Conservation (phyloP, 2,113 vertebrate genomes). For the Platichthys flesus region DNA sequence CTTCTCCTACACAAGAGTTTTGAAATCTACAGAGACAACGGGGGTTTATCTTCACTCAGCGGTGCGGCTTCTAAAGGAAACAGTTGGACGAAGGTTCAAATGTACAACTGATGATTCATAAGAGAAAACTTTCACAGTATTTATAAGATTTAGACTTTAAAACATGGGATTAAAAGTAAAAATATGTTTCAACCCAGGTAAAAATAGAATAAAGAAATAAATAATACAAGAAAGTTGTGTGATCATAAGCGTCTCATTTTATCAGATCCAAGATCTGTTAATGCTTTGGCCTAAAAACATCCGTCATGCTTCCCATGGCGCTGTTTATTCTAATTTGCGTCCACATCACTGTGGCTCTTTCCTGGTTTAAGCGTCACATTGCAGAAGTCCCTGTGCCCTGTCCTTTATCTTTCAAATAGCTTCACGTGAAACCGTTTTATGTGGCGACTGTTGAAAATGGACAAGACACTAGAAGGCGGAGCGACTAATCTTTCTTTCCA, state of each 20-base stretch:
- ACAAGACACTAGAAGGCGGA: neutral
- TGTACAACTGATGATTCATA: neutral
- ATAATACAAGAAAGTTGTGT: too few relatives aligned
- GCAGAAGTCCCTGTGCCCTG: neutral
- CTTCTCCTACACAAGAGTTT: constrained; percentile 8
- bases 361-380: too few relatives aligned
- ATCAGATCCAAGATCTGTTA: constrained; percentile 3
- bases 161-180: too few relatives aligned
- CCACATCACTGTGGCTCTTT: constrained; percentile 11
- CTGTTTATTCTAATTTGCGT: constrained; percentile 28
- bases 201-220: too few relatives aligned
- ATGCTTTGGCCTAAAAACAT: constrained; percentile 20
- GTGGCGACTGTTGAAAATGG: too few relatives aligned
- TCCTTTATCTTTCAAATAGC: constrained; percentile 19
- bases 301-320: constrained; percentile 20
- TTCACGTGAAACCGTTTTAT: neutral
- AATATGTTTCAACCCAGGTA: too few relatives aligned
- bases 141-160: too few relatives aligned
- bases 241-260: neutral
- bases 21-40: constrained; percentile 10
- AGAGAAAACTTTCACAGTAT: too few relatives aligned
- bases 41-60: constrained; percentile 6
- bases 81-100: neutral
- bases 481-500: neutral
- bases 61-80: constrained; percentile 2